Percentiles rank a stretch among this genome's conserved stretches.
Evolutionary conservation across 1,140 invertebrate species (phyloP).

Genomic region (Idris sp.): DNA sequence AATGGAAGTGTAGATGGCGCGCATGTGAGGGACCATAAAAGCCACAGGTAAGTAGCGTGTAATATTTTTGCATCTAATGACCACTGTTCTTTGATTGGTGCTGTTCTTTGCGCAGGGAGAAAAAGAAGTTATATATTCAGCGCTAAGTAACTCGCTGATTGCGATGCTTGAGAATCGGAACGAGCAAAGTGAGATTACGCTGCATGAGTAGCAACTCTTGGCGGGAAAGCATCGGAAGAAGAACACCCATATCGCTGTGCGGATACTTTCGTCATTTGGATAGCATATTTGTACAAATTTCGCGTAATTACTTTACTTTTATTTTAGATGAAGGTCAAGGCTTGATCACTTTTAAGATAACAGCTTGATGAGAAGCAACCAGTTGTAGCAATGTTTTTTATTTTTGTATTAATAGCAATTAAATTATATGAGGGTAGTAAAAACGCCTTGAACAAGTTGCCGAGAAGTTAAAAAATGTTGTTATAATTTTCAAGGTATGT

Average conservation of each 20-base stretch:
- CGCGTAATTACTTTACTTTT: slow-evolving; percentile 41
- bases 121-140: slow-evolving; percentile 63
- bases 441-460: slow-evolving; percentile 11
- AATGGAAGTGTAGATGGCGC: slow-evolving; percentile 25
- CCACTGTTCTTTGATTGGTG: slow-evolving; percentile 54
- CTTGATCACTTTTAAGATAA: slow-evolving; percentile 20
- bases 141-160: slow-evolving; percentile 63
- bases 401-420: slow-evolving; percentile 26
- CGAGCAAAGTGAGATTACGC: slow-evolving; percentile 61
- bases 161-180: slow-evolving; percentile 53
- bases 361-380: slow-evolving; percentile 28
- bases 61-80: slow-evolving; percentile 60
- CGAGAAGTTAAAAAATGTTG: no score
- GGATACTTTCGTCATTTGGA: slow-evolving; percentile 43
- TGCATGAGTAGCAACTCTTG: slow-evolving; percentile 70
- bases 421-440: slow-evolving; percentile 7
- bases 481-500: no score
- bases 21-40: slow-evolving; percentile 22
- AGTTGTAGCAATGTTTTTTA: slow-evolving; percentile 25
- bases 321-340: slow-evolving; percentile 47
- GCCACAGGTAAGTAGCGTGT: slow-evolving; percentile 35
- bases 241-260: slow-evolving; percentile 73
- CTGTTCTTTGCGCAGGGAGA: slow-evolving; percentile 36
- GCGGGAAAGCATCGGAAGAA: slow-evolving; percentile 60
- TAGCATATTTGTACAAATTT: slow-evolving; percentile 38